These are phyloP conservation scores for Cavia aperea DNA, from an alignment of 2,113 vertebrate species.

Conservation along the genomic window DNA sequence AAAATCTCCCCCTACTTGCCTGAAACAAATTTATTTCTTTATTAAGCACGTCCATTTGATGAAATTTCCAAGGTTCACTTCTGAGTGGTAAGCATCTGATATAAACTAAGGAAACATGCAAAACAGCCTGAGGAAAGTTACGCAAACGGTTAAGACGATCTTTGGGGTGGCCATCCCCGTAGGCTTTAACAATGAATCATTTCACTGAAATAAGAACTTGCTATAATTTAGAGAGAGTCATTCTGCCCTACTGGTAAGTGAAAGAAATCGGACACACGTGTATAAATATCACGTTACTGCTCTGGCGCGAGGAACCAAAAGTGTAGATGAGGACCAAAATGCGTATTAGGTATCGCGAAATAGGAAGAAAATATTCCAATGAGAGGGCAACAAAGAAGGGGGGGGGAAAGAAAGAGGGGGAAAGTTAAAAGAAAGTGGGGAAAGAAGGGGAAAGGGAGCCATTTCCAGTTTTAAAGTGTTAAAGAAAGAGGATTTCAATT, in stretches of 20 bases:
- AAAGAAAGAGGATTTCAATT: not conserved
- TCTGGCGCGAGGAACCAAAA: not conserved
- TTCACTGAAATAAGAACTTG: constrained; percentile 35
- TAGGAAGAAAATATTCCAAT: not conserved
- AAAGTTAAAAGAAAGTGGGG: not conserved
- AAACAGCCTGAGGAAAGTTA: constrained; percentile 12
- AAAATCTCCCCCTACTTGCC: constrained; percentile 29
- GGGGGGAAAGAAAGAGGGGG: not conserved
- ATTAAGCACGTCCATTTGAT: not conserved
- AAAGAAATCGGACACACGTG: not conserved
- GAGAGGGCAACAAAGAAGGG: not conserved
- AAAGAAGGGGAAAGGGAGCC: not conserved
- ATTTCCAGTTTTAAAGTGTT: not conserved
- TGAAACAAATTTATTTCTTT: constrained; percentile 51
- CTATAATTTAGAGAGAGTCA: constrained; percentile 15
- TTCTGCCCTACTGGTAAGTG: not conserved
- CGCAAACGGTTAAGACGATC: not conserved
- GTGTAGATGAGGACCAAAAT: not conserved
- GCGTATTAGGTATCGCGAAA: not conserved
- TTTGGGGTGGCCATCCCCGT: not conserved
- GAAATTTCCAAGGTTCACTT: constrained; percentile 1
- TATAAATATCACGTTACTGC: not conserved
- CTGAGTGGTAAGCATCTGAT: constrained; percentile 4
- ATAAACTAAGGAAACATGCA: constrained; percentile 17
- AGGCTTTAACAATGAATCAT: constrained; percentile 7